Base-by-base conservation (phyloP, 2,113 vertebrate species). In the Sylvilagus bachmani region DNA sequence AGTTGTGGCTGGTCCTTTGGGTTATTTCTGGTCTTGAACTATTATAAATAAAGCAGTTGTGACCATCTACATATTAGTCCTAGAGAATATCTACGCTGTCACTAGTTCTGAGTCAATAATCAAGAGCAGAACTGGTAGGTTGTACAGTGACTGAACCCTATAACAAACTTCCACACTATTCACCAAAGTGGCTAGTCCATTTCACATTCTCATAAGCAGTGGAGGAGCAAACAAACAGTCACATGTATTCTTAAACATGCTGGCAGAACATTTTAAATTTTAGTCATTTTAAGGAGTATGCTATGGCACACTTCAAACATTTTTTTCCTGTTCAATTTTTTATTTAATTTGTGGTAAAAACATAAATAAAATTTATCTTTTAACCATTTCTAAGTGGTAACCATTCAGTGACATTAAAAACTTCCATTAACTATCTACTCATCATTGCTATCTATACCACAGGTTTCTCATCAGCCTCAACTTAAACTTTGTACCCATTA, bases 41-140 rank as follows among this genome's bases (percentile, higher is more conserved):
- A 87, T 25, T 53, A 61, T 6, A 93, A 88, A 73, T 92, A 92
- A 94, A 89, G 66, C 10, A 89, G 38, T 11, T 58, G 31, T 49
- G 58, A 95, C 81, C 44, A 69, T 69, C 85, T 25, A 31, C 27
- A 70, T 9, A n/a, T 6, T 81, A 80, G 16, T 75, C 80, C 75
- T 81, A 80, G 29, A 55, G 38, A 89, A 51, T 44, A 71, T 10
- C 44, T 36, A 36, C 16, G 49, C 58, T 86, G 86, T 94, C 58
- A 71, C 71, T 77, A 67, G 27, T 66, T 82, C 58, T 75, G 66
- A 79, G 44, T 33, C 77, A 93, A 91, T n/a, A 89, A 29, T 86
- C 27, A 90, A 82, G 27, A 82, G 24, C 29, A 17, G 49, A 91
- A 49, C 1, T 77, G 75, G 27, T 79, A 25, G 58, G 44, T 24